Evolutionary conservation across 2,113 vertebrate genomes (phyloP).

Genomic region (Hippocampus barbouri): DNA sequence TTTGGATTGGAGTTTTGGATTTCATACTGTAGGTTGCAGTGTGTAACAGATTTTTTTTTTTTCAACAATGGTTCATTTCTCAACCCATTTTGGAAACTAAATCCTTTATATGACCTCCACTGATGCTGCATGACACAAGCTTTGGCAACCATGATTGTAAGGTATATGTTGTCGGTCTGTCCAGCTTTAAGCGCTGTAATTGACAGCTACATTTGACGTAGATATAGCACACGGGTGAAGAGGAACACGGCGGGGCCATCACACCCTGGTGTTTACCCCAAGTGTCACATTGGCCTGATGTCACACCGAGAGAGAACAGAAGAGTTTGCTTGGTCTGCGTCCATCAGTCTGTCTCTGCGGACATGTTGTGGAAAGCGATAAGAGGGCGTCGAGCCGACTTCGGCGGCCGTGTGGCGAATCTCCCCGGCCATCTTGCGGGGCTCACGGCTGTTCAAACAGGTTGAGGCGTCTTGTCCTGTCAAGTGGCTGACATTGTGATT

Average conservation of each 20-base stretch:
- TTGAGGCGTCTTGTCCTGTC: constrained; percentile 75
- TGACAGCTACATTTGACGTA: constrained; percentile 56
- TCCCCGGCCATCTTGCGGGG: constrained; percentile 63
- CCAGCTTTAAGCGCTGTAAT: constrained; percentile 49
- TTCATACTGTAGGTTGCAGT: no score
- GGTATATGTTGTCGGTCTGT: constrained; percentile 42
- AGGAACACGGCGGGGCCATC: constrained; percentile 24
- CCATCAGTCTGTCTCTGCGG: constrained; percentile 40
- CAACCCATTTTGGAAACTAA: not conserved
- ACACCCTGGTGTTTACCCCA: constrained; percentile 49
- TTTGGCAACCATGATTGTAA: constrained; percentile 70
- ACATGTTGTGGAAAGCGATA: constrained; percentile 54
- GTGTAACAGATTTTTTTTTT: no score
- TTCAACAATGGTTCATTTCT: not conserved
- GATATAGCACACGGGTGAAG: constrained; percentile 29
- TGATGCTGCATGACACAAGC: constrained; percentile 47
- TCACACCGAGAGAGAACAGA: constrained; percentile 47
- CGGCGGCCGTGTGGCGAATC: constrained; percentile 59
- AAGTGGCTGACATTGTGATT: constrained; percentile 78
- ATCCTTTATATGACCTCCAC: constrained; percentile 51
- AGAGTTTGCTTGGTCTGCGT: constrained; percentile 14
- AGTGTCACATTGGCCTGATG: constrained; percentile 56
- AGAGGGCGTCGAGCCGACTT: constrained; percentile 41
- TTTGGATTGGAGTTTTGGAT: no score
- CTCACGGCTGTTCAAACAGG: constrained; percentile 70